phyloP scores from a whole-genome alignment of 2,113 vertebrate genomes.

The Aspiorhynchus laticeps region DNA sequence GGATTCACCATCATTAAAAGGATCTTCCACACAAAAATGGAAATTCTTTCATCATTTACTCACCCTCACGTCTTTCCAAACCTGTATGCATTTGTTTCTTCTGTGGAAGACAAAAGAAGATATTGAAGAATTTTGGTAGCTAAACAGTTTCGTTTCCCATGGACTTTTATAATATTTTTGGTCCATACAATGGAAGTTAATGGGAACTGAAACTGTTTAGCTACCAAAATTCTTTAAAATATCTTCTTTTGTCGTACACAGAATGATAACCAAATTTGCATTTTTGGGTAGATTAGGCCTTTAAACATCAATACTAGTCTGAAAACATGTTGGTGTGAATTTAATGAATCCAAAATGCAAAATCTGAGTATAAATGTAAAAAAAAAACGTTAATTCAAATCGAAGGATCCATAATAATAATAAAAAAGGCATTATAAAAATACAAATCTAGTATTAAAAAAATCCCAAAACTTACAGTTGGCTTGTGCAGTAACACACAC shows the following conservation, averaged over 20 bases:
- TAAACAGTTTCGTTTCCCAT: neutral
- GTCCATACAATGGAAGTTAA: neutral
- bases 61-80: neutral
- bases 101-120: neutral
- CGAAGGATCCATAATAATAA: neutral
- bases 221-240: too few species aligned
- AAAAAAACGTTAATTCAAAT: neutral
- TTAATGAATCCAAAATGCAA: neutral
- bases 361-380: neutral
- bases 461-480: conserved; percentile 21
- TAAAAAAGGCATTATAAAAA: neutral
- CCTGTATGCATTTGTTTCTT: neutral
- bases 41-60: neutral
- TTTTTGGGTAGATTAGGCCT: neutral
- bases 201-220: neutral
- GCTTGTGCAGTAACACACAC: conserved; percentile 12
- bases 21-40: neutral
- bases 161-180: neutral
- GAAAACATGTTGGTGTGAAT: neutral
- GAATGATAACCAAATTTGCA: neutral
- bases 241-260: neutral
- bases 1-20: neutral
- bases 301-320: neutral
- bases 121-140: neutral
- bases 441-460: neutral